Percentiles rank a stretch among this genome's conserved stretches.
These are phyloP conservation scores for Sarcophaga peregrina DNA, from an alignment of 1,140 invertebrate species.

Conservation along the genomic window DNA sequence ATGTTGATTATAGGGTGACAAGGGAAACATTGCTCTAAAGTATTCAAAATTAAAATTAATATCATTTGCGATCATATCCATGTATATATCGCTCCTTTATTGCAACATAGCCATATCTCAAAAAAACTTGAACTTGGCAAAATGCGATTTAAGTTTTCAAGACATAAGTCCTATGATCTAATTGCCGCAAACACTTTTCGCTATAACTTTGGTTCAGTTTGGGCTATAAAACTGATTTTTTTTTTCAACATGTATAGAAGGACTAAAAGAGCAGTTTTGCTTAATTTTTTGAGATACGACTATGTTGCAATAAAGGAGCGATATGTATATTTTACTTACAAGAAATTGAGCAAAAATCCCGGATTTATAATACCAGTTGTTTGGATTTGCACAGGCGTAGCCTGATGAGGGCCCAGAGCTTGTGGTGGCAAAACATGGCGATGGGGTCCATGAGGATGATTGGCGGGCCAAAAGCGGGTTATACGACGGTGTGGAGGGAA, in stretches of 20 bases:
- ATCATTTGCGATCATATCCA: too few relatives aligned
- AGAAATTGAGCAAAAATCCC: slow-evolving; percentile 82
- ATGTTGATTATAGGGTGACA: slow-evolving; percentile 81
- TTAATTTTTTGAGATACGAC: background rate
- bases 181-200: too few relatives aligned
- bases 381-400: slow-evolving; percentile 67
- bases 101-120: too few relatives aligned
- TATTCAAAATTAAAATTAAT: slow-evolving; percentile 51
- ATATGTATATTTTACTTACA: slow-evolving; percentile 72
- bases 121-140: too few relatives aligned
- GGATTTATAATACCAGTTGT: slow-evolving; percentile 72
- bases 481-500: slow-evolving; percentile 67
- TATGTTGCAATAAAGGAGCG: background rate
- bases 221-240: too few relatives aligned
- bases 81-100: background rate
- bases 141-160: too few relatives aligned
- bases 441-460: slow-evolving; percentile 57
- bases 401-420: slow-evolving; percentile 66
- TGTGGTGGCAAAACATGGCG: slow-evolving; percentile 63
- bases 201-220: too few relatives aligned
- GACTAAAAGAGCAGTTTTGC: too few relatives aligned
- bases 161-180: too few relatives aligned
- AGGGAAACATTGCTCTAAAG: slow-evolving; percentile 86
- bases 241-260: too few relatives aligned
- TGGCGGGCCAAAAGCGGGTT: slow-evolving; percentile 69